Conservation (phyloP, 2,888 invertebrate species). For the Rhingia campestris region DNA sequence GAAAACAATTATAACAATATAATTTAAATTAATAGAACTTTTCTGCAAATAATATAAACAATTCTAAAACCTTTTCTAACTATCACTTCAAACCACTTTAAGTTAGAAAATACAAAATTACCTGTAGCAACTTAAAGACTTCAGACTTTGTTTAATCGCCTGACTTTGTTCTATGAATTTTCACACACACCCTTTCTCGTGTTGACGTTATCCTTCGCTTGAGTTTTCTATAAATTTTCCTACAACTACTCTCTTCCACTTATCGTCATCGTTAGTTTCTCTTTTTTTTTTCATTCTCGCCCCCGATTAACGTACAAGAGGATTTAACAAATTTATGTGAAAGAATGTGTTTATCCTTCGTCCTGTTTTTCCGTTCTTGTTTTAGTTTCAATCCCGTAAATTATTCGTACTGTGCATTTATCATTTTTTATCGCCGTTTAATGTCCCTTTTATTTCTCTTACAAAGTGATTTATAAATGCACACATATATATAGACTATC, state of each 20-base stretch:
- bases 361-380: conserved; percentile 12
- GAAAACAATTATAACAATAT: too few relatives aligned
- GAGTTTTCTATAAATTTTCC: conserved; percentile 55
- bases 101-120: not conserved
- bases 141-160: conserved; percentile 50
- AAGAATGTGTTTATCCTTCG: conserved; percentile 32
- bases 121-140: not conserved
- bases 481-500: not conserved
- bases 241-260: conserved; percentile 52
- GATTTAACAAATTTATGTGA: conserved; percentile 51
- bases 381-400: conserved; percentile 66
- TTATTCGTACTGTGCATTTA: conserved; percentile 69
- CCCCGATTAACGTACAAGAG: conserved; percentile 47
- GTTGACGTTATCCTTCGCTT: conserved; percentile 35
- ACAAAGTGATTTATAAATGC: conserved; percentile 70
- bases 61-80: too few relatives aligned
- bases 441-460: conserved; percentile 72
- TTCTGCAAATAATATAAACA: too few relatives aligned
- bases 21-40: too few relatives aligned
- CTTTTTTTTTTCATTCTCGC: not conserved
- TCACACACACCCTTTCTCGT: conserved; percentile 20
- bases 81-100: too few relatives aligned
- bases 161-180: conserved; percentile 47
- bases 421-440: conserved; percentile 74
- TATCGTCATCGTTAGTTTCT: conserved; percentile 26